Base-by-base conservation (phyloP, 2,113 vertebrate genomes). In the Leptocoma aspasia region DNA sequence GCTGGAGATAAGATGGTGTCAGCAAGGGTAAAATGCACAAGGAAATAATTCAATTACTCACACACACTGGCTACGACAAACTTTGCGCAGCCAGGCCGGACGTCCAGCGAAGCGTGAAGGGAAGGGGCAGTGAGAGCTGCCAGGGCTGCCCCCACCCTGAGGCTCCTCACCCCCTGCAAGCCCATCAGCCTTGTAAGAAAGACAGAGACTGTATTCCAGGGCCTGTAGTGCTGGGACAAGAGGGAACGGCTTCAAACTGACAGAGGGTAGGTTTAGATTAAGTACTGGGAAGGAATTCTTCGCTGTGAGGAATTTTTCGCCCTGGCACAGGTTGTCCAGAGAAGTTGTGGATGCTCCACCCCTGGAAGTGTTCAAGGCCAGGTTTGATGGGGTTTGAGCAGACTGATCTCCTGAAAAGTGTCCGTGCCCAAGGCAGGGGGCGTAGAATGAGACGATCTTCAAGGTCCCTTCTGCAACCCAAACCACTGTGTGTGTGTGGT, bases 21-120 rank as follows among this genome's bases (percentile, higher is more conserved):
- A 94, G 96, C 2, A 9, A 94, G 86, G 95, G 69, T 84, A 65
- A 93, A 94, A 93, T 39, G 90, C 94, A 77, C 76, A 92, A 73
- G 64, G 85, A 93, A 80, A 71, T 90, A 93, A 95, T 96, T 90
- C 45, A 33, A 95, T 95, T 96, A 97, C 92, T 97, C 86, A 94
- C 94, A 94, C 90, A 54, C 88, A 42, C 63, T 78, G 95, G 31
- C 76, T 90, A 81, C 3, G 24, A 81, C 91, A 83, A 97, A 96
- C 79, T 93, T 94, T 23, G 88, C 5, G 5, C 54, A 63, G 88
- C 35, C 86, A 70, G 64, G 72, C 84, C 1, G 21, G 91, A 82
- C 7, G 4, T 27, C 59, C 19, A 90, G 95, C 1, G 14, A 70
- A 92, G 96, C 52, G 8, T 93, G 94, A 97, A 95, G 71, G 86